Conservation (phyloP, 2,888 invertebrate species). For the Osedax frankpressi region DNA sequence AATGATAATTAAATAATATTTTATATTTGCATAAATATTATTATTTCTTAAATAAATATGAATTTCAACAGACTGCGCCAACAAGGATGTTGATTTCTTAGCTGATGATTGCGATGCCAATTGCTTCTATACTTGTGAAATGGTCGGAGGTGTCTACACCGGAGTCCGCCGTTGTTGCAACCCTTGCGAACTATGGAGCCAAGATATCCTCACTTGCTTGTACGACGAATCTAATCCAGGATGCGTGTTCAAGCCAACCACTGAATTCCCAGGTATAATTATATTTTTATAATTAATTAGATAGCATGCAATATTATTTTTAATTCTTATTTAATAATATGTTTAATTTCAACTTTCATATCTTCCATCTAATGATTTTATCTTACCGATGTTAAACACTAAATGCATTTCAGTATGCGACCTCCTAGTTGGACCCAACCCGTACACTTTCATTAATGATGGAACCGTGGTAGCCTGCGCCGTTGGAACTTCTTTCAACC, state of each 20-base stretch:
- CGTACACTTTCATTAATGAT: neutral
- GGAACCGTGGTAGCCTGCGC: neutral
- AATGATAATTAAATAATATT: too few species aligned
- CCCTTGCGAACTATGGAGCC: neutral
- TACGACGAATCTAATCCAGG: neutral
- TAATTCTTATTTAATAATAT: too few species aligned
- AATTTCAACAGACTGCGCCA: neutral
- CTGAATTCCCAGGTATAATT: too few species aligned
- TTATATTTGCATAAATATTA: too few species aligned
- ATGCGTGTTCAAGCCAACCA: neutral
- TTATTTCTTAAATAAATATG: too few species aligned
- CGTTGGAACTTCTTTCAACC: neutral
- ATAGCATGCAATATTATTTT: too few species aligned
- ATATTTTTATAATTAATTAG: too few species aligned
- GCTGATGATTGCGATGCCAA: neutral
- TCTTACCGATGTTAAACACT: too few species aligned
- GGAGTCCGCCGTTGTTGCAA: neutral
- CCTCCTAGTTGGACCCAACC: neutral
- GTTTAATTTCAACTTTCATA: too few species aligned
- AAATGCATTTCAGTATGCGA: neutral
- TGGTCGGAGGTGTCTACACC: neutral
- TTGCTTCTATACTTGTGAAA: constrained; percentile 1
- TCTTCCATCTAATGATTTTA: too few species aligned
- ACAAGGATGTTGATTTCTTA: neutral
- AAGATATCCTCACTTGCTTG: neutral